phyloP scores from a whole-genome alignment of 2,113 vertebrate species.

The Cololabis saira region DNA sequence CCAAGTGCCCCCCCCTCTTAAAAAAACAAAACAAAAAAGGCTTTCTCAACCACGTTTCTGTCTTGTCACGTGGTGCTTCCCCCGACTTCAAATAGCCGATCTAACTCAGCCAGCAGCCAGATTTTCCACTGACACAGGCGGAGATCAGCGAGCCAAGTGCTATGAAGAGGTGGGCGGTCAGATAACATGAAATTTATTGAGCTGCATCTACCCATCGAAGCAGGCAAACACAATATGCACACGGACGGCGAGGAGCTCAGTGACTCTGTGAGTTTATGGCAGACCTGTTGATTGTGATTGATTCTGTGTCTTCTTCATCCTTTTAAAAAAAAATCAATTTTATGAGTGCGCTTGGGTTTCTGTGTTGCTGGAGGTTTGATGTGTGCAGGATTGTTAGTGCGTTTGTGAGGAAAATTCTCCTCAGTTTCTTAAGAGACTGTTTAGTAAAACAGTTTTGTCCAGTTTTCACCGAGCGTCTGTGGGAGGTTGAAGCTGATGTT shows the following conservation, averaged over 20 bases:
- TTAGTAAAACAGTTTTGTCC: conserved; percentile 46
- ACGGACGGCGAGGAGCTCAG: conserved; percentile 78
- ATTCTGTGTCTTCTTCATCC: conserved; percentile 18
- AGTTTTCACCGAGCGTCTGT: conserved; percentile 47
- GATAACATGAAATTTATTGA: conserved; percentile 82
- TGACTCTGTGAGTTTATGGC: conserved; percentile 76
- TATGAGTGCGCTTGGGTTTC: conserved; percentile 13
- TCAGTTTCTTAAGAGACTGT: conserved; percentile 38
- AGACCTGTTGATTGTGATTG: conserved; percentile 66
- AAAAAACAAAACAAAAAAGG: conserved; percentile 29
- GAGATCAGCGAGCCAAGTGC: conserved; percentile 79
- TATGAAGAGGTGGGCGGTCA: conserved; percentile 82
- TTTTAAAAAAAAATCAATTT: conserved; percentile 3
- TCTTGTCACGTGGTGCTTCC: conserved; percentile 73
- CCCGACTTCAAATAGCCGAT: conserved; percentile 78
- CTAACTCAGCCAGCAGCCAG: conserved; percentile 75
- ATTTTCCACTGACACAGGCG: conserved; percentile 78
- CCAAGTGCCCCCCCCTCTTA: conserved; percentile 24
- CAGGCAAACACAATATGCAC: conserved; percentile 81
- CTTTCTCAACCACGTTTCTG: conserved; percentile 70
- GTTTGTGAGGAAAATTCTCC: conserved; percentile 34
- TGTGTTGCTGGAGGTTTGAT: conserved; percentile 5
- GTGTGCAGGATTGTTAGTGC: conserved; percentile 18
- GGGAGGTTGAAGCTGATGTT: conserved; percentile 53
- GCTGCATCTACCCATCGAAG: conserved; percentile 75